Evolutionary conservation across 2,113 vertebrate genomes (phyloP), one percentile per base, ranked within the genome.

Genomic region (Tricholaema leucomelas): DNA sequence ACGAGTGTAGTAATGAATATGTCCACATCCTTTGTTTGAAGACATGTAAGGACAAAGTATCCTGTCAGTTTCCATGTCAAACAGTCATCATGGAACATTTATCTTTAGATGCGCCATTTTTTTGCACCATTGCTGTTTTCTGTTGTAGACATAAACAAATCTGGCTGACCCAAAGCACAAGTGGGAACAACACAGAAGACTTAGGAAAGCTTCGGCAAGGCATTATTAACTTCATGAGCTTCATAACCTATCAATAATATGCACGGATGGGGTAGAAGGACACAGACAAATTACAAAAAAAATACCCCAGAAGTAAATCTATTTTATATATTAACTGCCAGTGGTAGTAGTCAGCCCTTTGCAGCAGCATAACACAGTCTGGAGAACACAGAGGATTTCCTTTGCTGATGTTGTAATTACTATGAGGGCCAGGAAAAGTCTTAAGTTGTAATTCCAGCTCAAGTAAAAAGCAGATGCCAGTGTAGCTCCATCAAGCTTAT

Each of bases 11-110:
- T 50, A 50, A 56, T 15, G 24, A 60, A 31, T 15, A 65, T 56
- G 24, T 3, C 7, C 5, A 6, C 10, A 0, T 27, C 18, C 6
- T 52, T 40, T 35, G 3, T 6, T 24, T 25, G 17, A 40, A 23
- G 56, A 24, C 15, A 0, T 3, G 2, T 13, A 9, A 5, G 31
- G 38, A 61, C 31, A 38, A 13, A 63, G 30, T 52, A 10, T 17
- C 9, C 33, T 52, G 35, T 58, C 40, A 25, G 28, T 63, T 58
- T 36, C 58, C 15, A 0, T 15, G 38, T 6, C 52, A 59, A 61
- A 28, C 38, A 38, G 17, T 42, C 14, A 4, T 19, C 63, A 15
- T 11, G 44, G 33, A 75, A 40, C 20, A 6, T 60, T 63, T 52
- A 40, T 42, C 28, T 61, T 44, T 3, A 33, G 35, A 23, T 27